These are phyloP conservation scores for Dynastes hyllus DNA, from an alignment of 2,888 invertebrate species.

Conservation along the genomic window DNA sequence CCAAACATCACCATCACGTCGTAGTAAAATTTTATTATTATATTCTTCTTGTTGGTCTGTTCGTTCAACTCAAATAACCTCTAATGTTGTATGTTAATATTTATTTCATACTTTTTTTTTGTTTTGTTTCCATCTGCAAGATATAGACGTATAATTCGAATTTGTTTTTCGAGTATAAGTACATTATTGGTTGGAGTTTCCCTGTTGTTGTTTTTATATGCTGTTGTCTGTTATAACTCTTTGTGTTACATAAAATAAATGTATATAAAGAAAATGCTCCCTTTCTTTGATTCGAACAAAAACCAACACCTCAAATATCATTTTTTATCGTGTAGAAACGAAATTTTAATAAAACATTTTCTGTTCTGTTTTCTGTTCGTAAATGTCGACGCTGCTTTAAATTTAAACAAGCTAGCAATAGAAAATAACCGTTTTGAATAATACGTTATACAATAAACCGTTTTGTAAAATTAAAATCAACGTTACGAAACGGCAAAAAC, in stretches of 20 bases:
- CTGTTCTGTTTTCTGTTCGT: too few species aligned
- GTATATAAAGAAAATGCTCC: conserved; percentile 13
- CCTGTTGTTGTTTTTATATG: conserved; percentile 47
- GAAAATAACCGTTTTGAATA: too few species aligned
- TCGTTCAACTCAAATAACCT: conserved; percentile 31
- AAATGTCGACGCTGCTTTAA: too few species aligned
- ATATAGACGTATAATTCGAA: background rate
- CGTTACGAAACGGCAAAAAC: too few species aligned
- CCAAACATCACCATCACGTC: conserved; percentile 29
- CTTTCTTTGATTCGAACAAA: too few species aligned
- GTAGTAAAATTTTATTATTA: conserved; percentile 7
- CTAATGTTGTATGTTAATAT: conserved; percentile 27
- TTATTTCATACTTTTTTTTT: conserved; percentile 10
- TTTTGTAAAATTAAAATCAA: too few species aligned
- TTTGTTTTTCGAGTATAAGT: too few species aligned
- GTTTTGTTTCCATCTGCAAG: conserved; percentile 16
- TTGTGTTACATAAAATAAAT: conserved; percentile 47
- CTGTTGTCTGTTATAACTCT: conserved; percentile 47
- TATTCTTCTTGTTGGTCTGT: conserved; percentile 35
- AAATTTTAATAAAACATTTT: too few species aligned
- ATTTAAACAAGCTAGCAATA: too few species aligned
- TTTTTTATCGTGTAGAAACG: too few species aligned
- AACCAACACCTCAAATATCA: too few species aligned
- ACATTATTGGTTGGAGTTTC: conserved; percentile 30
- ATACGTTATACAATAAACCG: too few species aligned